Conservation (phyloP, 2,113 vertebrate species). For the Dasyprocta punctata region DNA sequence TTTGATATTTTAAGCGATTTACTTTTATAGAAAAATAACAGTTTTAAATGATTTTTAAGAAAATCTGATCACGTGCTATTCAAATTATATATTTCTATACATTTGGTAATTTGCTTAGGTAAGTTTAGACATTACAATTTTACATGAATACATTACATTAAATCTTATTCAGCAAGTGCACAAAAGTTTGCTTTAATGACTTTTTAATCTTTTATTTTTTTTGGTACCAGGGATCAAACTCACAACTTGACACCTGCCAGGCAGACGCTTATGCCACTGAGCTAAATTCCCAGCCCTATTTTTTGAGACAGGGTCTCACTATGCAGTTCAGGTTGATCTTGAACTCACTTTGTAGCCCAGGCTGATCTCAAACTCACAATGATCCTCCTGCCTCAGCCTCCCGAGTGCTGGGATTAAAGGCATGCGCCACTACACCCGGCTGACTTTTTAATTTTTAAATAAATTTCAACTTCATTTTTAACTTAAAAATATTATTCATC, state of each 20-base stretch:
- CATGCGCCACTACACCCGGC: too few relatives aligned
- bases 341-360: too few relatives aligned
- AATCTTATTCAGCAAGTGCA: background rate
- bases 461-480: background rate
- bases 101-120: background rate
- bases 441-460: background rate
- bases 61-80: background rate
- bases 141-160: constrained; percentile 12
- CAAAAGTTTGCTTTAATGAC: background rate
- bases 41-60: background rate
- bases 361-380: too few relatives aligned
- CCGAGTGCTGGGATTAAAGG: too few relatives aligned
- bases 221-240: too few relatives aligned
- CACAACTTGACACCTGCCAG: too few relatives aligned
- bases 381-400: too few relatives aligned
- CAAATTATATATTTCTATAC: background rate
- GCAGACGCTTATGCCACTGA: too few relatives aligned
- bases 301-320: too few relatives aligned
- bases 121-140: background rate
- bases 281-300: too few relatives aligned
- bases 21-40: background rate
- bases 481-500: constrained; percentile 25
- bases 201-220: background rate
- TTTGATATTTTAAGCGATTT: background rate
- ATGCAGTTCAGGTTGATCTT: too few relatives aligned